Evolutionary conservation across 2,888 invertebrate genomes (phyloP).

Genomic region (Meteorus colon): DNA sequence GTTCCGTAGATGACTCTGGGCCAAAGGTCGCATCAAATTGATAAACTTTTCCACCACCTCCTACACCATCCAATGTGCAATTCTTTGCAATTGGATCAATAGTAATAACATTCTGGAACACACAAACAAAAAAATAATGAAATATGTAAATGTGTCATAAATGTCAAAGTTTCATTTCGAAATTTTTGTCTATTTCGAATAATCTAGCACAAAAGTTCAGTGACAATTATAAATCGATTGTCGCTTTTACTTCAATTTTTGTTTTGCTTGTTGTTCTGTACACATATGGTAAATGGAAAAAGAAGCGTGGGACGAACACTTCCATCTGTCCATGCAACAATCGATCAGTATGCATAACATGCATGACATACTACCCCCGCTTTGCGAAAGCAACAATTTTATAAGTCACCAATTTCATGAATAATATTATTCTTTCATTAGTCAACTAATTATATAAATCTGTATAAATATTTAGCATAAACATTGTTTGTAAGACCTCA

Average conservation of each 20-base stretch:
- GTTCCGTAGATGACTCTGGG: slow-evolving; percentile 85
- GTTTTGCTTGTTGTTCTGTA: neutral
- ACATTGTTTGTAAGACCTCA: too few relatives aligned
- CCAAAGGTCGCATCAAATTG: slow-evolving; percentile 89
- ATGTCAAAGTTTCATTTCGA: neutral
- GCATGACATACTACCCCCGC: neutral
- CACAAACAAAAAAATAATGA: slow-evolving; percentile 12
- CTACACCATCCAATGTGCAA: slow-evolving; percentile 74
- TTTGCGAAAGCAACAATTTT: neutral
- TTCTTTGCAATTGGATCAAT: slow-evolving; percentile 77
- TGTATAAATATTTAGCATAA: too few relatives aligned
- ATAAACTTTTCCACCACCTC: slow-evolving; percentile 64
- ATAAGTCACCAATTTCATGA: neutral
- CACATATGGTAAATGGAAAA: slow-evolving; percentile 3
- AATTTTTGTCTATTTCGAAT: slow-evolving; percentile 14
- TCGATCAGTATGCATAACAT: slow-evolving; percentile 11
- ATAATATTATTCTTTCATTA: too few relatives aligned
- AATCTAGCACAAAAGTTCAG: slow-evolving; percentile 26
- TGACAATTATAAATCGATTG: slow-evolving; percentile 26
- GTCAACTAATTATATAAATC: too few relatives aligned
- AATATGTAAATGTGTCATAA: neutral
- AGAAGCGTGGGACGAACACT: neutral
- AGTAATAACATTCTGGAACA: slow-evolving; percentile 78
- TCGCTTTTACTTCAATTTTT: neutral
- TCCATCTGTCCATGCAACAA: neutral